Evolutionary conservation across 2,888 invertebrate genomes (phyloP).

Genomic region (Tiliacea citrago): DNA sequence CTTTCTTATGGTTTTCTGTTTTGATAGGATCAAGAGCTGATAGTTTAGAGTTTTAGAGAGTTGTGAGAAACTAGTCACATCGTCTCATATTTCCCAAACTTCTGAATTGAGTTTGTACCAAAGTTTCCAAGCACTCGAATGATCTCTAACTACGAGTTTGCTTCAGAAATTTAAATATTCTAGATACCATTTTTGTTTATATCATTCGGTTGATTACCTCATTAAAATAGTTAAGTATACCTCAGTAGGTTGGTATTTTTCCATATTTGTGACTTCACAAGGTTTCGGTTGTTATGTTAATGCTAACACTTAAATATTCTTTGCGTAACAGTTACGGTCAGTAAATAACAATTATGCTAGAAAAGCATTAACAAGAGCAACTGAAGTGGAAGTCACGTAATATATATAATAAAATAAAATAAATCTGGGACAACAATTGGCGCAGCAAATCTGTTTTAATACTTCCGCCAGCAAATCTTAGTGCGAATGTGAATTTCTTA

Average conservation of each 20-base stretch:
- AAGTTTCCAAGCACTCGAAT: conserved; percentile 20
- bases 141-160: neutral
- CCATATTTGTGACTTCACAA: conserved; percentile 27
- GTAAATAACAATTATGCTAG: conserved; percentile 52
- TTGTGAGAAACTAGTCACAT: conserved; percentile 38
- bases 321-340: conserved; percentile 57
- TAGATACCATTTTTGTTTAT: conserved; percentile 4
- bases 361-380: conserved; percentile 54
- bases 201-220: conserved; percentile 25
- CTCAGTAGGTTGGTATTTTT: conserved; percentile 10
- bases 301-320: conserved; percentile 42
- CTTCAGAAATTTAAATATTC: neutral
- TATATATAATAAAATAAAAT: conserved; percentile 56
- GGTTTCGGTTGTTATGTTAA: conserved; percentile 53
- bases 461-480: conserved; percentile 35
- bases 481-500: conserved; percentile 41
- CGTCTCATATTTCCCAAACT: conserved; percentile 27
- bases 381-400: conserved; percentile 64
- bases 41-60: conserved; percentile 55
- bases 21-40: conserved; percentile 32
- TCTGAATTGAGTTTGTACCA: conserved; percentile 28
- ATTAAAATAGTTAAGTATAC: conserved; percentile 25
- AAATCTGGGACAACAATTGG: conserved; percentile 62
- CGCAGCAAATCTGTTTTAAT: conserved; percentile 49
- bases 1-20: conserved; percentile 37